Conservation (phyloP, 2,797 vertebrate species). For the Eospalax fontanierii region DNA sequence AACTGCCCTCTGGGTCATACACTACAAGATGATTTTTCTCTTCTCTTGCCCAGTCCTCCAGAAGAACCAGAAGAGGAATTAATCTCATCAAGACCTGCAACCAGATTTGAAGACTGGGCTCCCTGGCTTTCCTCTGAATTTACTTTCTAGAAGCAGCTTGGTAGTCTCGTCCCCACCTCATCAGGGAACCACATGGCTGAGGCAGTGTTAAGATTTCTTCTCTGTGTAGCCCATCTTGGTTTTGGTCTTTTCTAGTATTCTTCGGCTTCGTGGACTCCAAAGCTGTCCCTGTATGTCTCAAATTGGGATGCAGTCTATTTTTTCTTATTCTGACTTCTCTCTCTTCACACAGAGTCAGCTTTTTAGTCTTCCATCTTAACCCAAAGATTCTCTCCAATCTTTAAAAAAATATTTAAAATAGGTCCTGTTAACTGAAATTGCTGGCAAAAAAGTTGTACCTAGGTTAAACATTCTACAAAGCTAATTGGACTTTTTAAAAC, state of each 20-base stretch:
- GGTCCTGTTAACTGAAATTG: neutral
- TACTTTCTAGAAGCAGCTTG: neutral
- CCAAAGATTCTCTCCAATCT: neutral
- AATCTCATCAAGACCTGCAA: no score
- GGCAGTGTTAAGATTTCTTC: neutral
- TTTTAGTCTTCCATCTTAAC: neutral
- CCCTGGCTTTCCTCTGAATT: neutral
- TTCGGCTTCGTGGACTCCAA: neutral
- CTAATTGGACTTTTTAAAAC: neutral
- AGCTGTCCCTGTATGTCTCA: neutral
- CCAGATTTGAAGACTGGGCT: no score
- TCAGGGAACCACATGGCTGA: neutral
- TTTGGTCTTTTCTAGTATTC: neutral
- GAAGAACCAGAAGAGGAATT: no score
- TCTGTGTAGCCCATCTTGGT: neutral
- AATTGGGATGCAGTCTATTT: neutral
- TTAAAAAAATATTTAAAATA: neutral
- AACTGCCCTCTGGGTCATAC: no score
- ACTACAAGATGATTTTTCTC: no score
- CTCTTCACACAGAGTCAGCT: neutral
- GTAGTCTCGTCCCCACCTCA: neutral
- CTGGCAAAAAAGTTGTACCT: no score
- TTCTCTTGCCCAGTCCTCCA: no score
- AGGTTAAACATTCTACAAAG: neutral
- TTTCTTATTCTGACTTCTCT: neutral